Evolutionary conservation across 2,797 vertebrate species (phyloP).

Genomic region (Peromyscus attwateri): DNA sequence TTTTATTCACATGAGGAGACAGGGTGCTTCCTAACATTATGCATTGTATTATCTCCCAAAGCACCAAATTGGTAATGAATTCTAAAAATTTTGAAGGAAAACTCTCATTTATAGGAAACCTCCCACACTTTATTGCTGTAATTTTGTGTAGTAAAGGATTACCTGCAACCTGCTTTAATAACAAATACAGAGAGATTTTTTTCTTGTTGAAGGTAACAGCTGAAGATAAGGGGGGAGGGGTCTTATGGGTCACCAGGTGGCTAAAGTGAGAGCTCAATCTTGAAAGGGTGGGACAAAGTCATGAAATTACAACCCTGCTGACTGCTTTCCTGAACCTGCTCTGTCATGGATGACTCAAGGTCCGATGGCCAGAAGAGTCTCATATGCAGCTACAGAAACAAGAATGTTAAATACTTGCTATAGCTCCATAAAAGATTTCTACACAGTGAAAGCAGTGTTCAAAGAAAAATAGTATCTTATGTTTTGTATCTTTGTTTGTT

Average conservation of each 20-base stretch:
- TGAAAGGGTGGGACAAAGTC: background rate
- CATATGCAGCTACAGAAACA: background rate
- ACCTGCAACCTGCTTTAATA: background rate
- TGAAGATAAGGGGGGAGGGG: background rate
- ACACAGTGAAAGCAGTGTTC: background rate
- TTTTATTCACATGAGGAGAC: background rate
- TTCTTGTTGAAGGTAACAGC: background rate
- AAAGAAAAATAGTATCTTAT: background rate
- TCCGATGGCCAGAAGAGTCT: background rate
- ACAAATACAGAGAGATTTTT: background rate
- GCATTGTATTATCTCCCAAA: background rate
- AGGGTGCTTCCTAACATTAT: conserved; percentile 19
- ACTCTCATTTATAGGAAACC: background rate
- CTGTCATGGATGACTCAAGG: background rate
- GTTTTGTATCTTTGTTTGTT: background rate
- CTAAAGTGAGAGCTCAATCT: background rate
- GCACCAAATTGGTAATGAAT: conserved; percentile 66
- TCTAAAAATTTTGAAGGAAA: conserved; percentile 34
- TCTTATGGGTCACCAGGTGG: background rate
- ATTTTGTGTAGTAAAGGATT: background rate
- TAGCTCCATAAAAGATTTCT: background rate
- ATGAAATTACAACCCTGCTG: background rate
- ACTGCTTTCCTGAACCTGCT: background rate
- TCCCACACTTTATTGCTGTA: conserved; percentile 31
- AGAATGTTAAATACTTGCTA: background rate